A percentile compares a stretch with the other conserved stretches of the same genome.
phyloP scores from a whole-genome alignment of 2,113 vertebrate species.

The Pluvianellus socialis region DNA sequence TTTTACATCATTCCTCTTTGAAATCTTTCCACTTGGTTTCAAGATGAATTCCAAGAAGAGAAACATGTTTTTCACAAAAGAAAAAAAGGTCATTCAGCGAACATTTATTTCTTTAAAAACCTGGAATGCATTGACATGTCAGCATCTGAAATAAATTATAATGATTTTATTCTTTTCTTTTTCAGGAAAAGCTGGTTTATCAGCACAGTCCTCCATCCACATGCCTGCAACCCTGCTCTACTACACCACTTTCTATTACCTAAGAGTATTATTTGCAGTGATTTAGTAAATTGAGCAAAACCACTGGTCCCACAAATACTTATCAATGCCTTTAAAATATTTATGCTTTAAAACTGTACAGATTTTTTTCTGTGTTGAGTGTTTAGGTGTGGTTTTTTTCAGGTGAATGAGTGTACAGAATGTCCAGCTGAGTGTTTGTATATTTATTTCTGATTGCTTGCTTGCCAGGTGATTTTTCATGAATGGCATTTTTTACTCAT shows the following conservation, averaged over 20 bases:
- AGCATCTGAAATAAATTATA: not conserved
- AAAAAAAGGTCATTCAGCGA: not conserved
- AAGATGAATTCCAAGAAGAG: not conserved
- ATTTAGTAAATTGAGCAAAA: not conserved
- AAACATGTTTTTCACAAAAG: not conserved
- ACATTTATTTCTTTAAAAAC: not conserved
- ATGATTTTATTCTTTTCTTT: not conserved
- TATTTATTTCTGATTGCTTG: not conserved
- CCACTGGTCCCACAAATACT: not conserved
- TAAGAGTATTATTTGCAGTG: not conserved
- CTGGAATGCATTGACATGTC: not conserved
- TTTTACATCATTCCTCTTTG: not conserved
- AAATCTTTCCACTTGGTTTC: not conserved
- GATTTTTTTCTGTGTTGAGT: not conserved
- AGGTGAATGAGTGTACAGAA: not conserved
- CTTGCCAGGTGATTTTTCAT: not conserved
- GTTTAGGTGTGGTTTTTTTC: not conserved
- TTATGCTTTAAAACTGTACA: not conserved
- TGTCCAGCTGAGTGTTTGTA: not conserved
- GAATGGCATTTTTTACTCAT: not conserved
- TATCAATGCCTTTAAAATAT: not conserved
- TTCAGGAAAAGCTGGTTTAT: not conserved
- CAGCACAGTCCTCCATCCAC: not conserved
- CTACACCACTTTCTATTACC: not conserved
- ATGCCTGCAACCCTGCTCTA: not conserved